Conservation (phyloP, 2,888 invertebrate genomes). For the Parnassius smintheus region DNA sequence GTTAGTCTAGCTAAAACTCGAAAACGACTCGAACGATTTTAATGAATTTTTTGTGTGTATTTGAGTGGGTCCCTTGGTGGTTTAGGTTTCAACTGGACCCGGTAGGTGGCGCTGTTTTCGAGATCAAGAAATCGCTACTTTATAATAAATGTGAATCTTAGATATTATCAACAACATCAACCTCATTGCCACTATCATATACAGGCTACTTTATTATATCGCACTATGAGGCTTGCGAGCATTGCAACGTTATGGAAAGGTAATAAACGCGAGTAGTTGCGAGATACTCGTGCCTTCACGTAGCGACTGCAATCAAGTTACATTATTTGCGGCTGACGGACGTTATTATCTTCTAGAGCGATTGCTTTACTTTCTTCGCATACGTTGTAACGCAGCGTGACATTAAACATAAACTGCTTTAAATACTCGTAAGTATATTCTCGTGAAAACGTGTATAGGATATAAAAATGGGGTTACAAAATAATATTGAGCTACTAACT, state of each 20-base stretch:
- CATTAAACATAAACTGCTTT: conserved; percentile 26
- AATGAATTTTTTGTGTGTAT: too few relatives aligned
- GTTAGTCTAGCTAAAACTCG: too few relatives aligned
- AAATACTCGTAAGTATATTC: neutral
- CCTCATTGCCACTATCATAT: too few relatives aligned
- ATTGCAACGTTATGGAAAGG: conserved; percentile 12
- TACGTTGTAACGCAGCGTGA: conserved; percentile 36
- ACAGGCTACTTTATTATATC: too few relatives aligned
- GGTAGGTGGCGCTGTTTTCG: too few relatives aligned
- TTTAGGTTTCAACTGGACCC: too few relatives aligned
- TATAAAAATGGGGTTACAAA: conserved; percentile 28
- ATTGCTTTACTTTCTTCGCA: conserved; percentile 61
- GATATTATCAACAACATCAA: too few relatives aligned
- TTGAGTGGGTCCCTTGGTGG: too few relatives aligned
- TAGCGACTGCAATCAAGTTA: conserved; percentile 40
- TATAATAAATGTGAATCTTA: too few relatives aligned
- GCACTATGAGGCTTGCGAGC: too few relatives aligned
- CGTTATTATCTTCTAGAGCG: conserved; percentile 44
- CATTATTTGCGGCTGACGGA: conserved; percentile 53
- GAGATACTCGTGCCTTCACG: conserved; percentile 12
- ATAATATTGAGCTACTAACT: conserved; percentile 34
- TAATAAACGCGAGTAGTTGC: conserved; percentile 15
- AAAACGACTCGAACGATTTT: too few relatives aligned
- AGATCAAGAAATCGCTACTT: too few relatives aligned
- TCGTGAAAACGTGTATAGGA: conserved; percentile 12